Base-by-base conservation (phyloP, 2,888 invertebrate genomes). In the Cephus pygmeus region DNA sequence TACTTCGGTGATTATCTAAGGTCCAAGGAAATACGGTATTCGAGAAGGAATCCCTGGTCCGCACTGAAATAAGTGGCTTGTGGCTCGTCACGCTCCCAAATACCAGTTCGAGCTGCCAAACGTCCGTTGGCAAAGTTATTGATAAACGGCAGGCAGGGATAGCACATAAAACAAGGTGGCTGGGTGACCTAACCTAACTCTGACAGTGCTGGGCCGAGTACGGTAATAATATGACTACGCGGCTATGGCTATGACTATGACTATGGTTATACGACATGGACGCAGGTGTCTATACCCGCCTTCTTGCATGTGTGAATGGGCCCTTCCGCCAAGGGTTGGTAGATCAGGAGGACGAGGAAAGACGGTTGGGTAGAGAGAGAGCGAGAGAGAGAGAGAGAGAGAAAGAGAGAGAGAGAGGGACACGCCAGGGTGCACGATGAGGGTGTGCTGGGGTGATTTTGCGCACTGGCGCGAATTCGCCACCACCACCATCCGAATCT, bases 401-500 rank as follows among this genome's bases (percentile, higher is more conserved):
- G 77, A 33, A 40, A 76, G 35, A 69, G 56, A 34, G 40, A 34
- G 73, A 40, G 75, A 34, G 69, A 77, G 73, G 76, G 76, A 75
- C 80, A 80, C 23, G 56, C 56, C 56, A 56, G 56, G 56, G 56
- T 56, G 56, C 56, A 23, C 23, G 56, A 56, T 23, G 74, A 56
- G 77, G 75, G 79, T 75, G 77, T 73, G 73, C 75, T 69, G 69
- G 69, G 79, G 80, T 81, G 85, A 85, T 85, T 85, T 83, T 85
- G 85, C 85, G 85, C 85, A 84, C 80, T 85, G 80, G 79, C 79
- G 79, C 75, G 80, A 77, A 76, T 79, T 81, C 83, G 79, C 82
- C 79, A 79, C 82, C 79, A 71, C 75, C 75, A 75, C 76, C 79
- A 30, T 23, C 35, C 74, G 31, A 34, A 34, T 35, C 73, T 73